Evolutionary conservation across 2,888 invertebrate genomes (phyloP).

Genomic region (Morinoia aosen): DNA sequence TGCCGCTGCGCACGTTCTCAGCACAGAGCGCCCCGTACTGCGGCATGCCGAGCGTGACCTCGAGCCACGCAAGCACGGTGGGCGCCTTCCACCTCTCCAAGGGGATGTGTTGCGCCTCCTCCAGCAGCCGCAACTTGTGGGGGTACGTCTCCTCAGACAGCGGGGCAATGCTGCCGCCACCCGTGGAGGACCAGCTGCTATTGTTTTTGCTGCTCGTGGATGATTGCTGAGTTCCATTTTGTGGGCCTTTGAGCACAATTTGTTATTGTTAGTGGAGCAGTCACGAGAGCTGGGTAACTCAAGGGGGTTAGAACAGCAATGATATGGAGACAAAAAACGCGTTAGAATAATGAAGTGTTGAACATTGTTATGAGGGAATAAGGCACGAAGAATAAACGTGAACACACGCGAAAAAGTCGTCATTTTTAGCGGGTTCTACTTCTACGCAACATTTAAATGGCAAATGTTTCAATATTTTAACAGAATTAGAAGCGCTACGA

Average conservation of each 20-base stretch:
- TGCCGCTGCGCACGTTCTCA: conserved; percentile 95
- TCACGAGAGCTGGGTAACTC: neutral
- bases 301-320: neutral
- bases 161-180: conserved; percentile 63
- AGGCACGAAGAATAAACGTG: neutral
- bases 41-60: conserved; percentile 93
- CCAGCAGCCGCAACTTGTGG: conserved; percentile 82
- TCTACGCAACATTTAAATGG: neutral
- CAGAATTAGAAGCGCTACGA: neutral
- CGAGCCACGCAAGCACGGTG: conserved; percentile 94
- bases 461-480: neutral
- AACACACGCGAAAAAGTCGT: neutral
- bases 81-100: conserved; percentile 93
- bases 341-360: neutral
- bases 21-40: conserved; percentile 91
- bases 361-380: neutral
- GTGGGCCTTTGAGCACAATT: neutral
- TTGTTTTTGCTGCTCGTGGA: neutral
- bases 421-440: neutral
- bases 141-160: conserved; percentile 82
- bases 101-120: conserved; percentile 84
- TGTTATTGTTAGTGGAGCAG: neutral
- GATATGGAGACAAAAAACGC: neutral
- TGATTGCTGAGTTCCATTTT: neutral
- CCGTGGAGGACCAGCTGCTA: neutral